phyloP scores from a whole-genome alignment of 2,888 invertebrate species.

The Chymomyza caudatula region DNA sequence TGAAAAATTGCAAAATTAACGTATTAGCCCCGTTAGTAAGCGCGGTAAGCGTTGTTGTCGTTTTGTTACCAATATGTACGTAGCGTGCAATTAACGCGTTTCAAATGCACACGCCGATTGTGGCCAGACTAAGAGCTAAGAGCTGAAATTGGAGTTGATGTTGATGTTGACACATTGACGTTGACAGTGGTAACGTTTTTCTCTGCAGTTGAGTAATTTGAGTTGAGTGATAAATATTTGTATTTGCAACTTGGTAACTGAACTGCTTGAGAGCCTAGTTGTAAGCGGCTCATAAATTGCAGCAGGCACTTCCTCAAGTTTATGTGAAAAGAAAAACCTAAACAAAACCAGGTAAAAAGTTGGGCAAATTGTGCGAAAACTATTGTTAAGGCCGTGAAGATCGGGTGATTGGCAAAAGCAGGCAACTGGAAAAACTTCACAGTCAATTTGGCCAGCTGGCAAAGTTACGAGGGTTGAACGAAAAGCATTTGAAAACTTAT shows the following conservation, averaged over 20 bases:
- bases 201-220: constrained; percentile 32
- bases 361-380: constrained; percentile 9
- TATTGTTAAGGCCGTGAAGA: constrained; percentile 36
- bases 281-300: neutral
- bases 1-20: constrained; percentile 61
- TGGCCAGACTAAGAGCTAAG: neutral
- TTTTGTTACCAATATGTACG: constrained; percentile 33
- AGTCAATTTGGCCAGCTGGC: neutral
- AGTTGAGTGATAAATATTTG: neutral
- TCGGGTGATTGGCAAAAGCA: neutral
- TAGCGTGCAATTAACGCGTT: constrained; percentile 34
- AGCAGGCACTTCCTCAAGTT: neutral
- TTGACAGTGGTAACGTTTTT: constrained; percentile 42
- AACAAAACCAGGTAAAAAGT: constrained; percentile 2
- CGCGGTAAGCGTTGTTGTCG: constrained; percentile 20
- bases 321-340: neutral
- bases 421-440: neutral
- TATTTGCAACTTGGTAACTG: neutral
- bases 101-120: neutral
- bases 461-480: neutral
- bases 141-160: constrained; percentile 24
- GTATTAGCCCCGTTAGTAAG: constrained; percentile 52
- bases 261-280: neutral
- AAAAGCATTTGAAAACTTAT: neutral
- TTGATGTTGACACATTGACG: constrained; percentile 33